These are phyloP conservation scores for Crenichthys baileyi DNA, from an alignment of 2,797 vertebrate genomes.

Conservation along the genomic window DNA sequence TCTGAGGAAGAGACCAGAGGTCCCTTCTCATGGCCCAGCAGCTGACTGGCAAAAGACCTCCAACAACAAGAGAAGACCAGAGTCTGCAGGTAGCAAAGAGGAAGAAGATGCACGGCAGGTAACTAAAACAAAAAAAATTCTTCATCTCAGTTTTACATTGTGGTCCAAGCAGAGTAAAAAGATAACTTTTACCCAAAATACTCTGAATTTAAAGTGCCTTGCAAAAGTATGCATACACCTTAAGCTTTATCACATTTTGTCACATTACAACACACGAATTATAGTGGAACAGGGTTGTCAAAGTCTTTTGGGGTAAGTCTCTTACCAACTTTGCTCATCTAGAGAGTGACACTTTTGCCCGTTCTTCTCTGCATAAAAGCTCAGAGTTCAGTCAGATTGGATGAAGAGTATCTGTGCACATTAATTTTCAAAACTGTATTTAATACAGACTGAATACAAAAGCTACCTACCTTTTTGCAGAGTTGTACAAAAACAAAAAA, in stretches of 20 bases:
- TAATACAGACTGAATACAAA: neutral
- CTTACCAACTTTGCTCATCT: neutral
- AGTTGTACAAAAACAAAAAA: no score
- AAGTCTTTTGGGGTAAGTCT: neutral
- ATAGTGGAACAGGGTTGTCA: neutral
- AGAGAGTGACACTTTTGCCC: neutral
- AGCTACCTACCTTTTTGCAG: neutral
- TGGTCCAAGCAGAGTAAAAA: neutral
- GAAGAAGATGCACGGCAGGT: slow-evolving; percentile 54
- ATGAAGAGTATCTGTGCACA: neutral
- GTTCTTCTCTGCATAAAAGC: neutral
- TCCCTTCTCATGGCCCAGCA: slow-evolving; percentile 23
- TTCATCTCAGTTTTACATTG: neutral
- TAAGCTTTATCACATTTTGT: neutral
- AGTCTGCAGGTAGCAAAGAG: slow-evolving; percentile 42
- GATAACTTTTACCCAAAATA: neutral
- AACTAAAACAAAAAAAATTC: slow-evolving; percentile 25
- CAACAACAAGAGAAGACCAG: slow-evolving; percentile 24
- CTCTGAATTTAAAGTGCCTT: neutral
- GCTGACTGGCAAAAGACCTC: slow-evolving; percentile 33
- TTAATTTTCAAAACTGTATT: neutral
- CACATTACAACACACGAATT: neutral
- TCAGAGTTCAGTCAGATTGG: neutral
- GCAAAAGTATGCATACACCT: neutral
- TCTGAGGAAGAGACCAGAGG: slow-evolving; percentile 62